Evolutionary conservation across 2,797 vertebrate species (phyloP).

Genomic region (Botia kubotai): DNA sequence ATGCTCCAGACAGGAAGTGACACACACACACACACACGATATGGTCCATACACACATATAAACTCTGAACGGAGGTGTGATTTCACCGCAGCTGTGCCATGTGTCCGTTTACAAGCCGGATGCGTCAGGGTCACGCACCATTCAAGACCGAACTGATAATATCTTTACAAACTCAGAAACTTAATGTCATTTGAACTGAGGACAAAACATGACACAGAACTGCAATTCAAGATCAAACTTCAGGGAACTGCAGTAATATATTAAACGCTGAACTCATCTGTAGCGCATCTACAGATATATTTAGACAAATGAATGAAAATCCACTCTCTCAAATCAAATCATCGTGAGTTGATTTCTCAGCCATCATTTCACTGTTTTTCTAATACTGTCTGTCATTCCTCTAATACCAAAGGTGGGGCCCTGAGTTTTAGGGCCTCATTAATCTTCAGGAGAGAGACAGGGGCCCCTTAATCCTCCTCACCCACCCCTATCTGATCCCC

Average conservation of each 20-base stretch:
- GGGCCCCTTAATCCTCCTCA: slow-evolving; percentile 66
- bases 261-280: no score
- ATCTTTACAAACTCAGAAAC: not conserved
- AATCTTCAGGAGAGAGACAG: slow-evolving; percentile 63
- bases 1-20: slow-evolving; percentile 58
- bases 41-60: slow-evolving; percentile 16
- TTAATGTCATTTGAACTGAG: not conserved
- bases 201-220: no score
- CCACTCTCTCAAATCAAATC: no score
- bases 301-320: no score
- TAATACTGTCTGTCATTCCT: slow-evolving; percentile 57
- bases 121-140: not conserved
- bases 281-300: no score
- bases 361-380: slow-evolving; percentile 43
- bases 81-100: slow-evolving; percentile 39
- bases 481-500: slow-evolving; percentile 50
- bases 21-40: slow-evolving; percentile 55
- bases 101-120: slow-evolving; percentile 2
- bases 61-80: slow-evolving; percentile 13
- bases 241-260: no score
- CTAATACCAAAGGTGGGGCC: slow-evolving; percentile 59
- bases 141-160: not conserved
- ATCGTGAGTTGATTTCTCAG: no score
- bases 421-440: slow-evolving; percentile 64
- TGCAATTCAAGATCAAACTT: no score